Base-by-base conservation (phyloP, 2,797 vertebrate species). In the Cichlasoma orientale region DNA sequence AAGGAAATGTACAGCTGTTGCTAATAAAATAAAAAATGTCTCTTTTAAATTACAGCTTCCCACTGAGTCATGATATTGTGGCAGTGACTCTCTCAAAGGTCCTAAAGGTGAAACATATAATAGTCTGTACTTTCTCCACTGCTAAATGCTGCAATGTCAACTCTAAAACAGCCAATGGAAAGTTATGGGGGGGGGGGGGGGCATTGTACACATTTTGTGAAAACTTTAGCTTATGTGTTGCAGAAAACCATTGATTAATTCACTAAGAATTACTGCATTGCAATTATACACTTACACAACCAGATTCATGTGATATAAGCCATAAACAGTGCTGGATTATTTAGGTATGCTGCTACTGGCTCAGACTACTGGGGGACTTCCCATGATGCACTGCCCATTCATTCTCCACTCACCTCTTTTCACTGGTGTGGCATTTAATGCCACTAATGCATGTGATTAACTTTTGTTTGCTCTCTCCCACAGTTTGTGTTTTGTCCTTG, bases 141-240 rank as follows among this genome's bases (percentile, higher is more conserved):
- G 61, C 25, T 27, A 66, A 66, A 44, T 27, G 25, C 23, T 27
- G 16, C 23, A 66, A 47, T 19, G 4, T 41, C 38, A 66, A 47
- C 61, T 27, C 9, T 66, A 47, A 47, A 66, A 47, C 14, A 66
- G 23, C 5, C 27, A 66, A 47, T 4, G 38, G 14, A 3, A 66
- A 47, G 38, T 11, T 27, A 18, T 9, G 21, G 0, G 0, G n/a
- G n/a, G n/a, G n/a, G n/a, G n/a, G n/a, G n/a, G 7, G 36, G 2
- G 2, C 33, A 41, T 16, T 10, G 36, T 0, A 3, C 1, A 10
- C 13, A 41, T 61, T 61, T 38, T 59, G 33, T 41, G 58, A 61
- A 38, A 38, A 38, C 36, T 38, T 41, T 38, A 61, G 14, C 12
- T 59, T 59, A 0, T 38, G 36, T 23, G 36, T 41, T 61, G 58